Percentiles rank a stretch among this genome's conserved stretches.
phyloP scores from a whole-genome alignment of 1,140 invertebrate genomes.

The Bombus soroeensis region DNA sequence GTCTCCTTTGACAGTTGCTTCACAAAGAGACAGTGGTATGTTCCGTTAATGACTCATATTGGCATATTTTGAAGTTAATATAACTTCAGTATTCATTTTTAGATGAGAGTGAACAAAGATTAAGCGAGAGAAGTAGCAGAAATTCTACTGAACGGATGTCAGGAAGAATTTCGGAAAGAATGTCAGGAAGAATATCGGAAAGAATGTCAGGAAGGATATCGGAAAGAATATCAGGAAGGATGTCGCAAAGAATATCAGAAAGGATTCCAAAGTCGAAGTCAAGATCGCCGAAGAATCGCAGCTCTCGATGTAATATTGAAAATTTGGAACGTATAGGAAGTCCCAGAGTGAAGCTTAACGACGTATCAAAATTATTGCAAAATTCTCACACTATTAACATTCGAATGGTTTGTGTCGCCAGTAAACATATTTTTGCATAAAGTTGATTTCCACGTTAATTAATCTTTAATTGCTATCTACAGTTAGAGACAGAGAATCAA shows the following conservation, averaged over 20 bases:
- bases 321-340: constrained; percentile 59
- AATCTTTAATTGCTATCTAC: neutral
- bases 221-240: constrained; percentile 33
- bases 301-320: constrained; percentile 16
- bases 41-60: constrained; percentile 9
- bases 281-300: constrained; percentile 47
- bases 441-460: neutral
- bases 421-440: neutral
- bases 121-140: constrained; percentile 59
- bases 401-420: constrained; percentile 62
- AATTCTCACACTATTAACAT: constrained; percentile 77
- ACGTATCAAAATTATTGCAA: constrained; percentile 76
- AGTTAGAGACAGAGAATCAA: constrained; percentile 46
- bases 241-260: constrained; percentile 56
- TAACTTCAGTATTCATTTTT: neutral
- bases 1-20: constrained; percentile 45
- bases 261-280: constrained; percentile 62
- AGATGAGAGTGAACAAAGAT: constrained; percentile 63
- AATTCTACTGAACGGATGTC: constrained; percentile 38
- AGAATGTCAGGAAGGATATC: constrained; percentile 4
- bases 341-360: constrained; percentile 74
- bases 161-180: constrained; percentile 25
- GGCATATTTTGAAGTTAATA: neutral
- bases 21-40: constrained; percentile 69
- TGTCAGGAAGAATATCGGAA: too few relatives aligned